Percentiles rank a stretch among this genome's conserved stretches.
Conservation (phyloP, 1,140 invertebrate species). For the Pteromalus puparum region DNA sequence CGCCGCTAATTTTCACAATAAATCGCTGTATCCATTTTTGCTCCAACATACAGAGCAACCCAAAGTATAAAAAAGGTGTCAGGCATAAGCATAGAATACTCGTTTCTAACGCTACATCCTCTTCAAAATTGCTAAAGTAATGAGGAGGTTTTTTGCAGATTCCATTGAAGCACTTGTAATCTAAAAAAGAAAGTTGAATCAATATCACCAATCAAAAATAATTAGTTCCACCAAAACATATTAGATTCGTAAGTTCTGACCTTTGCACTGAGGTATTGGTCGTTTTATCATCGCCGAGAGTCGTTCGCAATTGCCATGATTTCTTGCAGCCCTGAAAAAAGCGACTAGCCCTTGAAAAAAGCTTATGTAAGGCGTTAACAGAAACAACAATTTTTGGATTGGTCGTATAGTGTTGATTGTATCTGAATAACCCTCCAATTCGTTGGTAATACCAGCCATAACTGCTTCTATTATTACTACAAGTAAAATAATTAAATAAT, state of each 20-base stretch:
- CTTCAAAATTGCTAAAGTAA: constrained; percentile 60
- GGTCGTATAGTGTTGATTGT: constrained; percentile 52
- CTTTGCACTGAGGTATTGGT: constrained; percentile 54
- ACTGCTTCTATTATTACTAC: constrained; percentile 61
- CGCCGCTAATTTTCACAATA: constrained; percentile 53
- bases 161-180: constrained; percentile 61
- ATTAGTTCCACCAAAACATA: not conserved
- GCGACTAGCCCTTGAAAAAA: constrained; percentile 66
- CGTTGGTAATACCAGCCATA: not conserved
- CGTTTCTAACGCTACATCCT: constrained; percentile 61
- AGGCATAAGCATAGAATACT: constrained; percentile 60
- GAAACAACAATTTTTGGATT: constrained; percentile 64
- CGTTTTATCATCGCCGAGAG: constrained; percentile 60
- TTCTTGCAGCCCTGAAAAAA: constrained; percentile 59
- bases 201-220: not conserved
- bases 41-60: constrained; percentile 64
- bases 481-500: constrained; percentile 31
- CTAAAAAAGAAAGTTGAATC: constrained; percentile 52
- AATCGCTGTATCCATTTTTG: constrained; percentile 60
- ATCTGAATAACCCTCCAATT: not conserved
- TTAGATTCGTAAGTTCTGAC: constrained; percentile 53
- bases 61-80: constrained; percentile 65
- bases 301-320: constrained; percentile 66
- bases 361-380: constrained; percentile 68
- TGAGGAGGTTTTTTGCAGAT: constrained; percentile 59